Evolutionary conservation across 2,888 invertebrate genomes (phyloP).

Genomic region (Ashinkailepas kermadecensis): DNA sequence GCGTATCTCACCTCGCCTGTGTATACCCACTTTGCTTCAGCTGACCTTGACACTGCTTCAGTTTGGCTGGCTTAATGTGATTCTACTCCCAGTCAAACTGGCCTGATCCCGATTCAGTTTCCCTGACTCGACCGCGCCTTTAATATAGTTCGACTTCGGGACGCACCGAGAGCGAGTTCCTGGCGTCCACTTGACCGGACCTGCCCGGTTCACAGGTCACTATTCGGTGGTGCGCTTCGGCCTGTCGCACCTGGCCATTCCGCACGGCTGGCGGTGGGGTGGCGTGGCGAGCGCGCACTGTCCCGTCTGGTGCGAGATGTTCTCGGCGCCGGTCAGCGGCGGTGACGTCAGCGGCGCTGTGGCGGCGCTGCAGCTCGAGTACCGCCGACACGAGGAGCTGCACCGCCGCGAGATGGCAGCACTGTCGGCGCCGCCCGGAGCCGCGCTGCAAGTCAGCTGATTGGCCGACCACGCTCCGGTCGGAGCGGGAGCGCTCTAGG

Average conservation of each 20-base stretch:
- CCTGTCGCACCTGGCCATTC: constrained; percentile 66
- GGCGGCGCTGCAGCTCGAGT: background rate
- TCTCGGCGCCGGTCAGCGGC: background rate
- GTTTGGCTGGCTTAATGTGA: too few species aligned
- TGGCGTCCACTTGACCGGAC: background rate
- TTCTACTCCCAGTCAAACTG: too few species aligned
- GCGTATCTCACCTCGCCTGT: too few species aligned
- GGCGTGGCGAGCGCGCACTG: constrained; percentile 65
- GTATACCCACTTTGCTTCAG: too few species aligned
- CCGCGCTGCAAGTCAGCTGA: background rate
- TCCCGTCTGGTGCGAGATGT: constrained; percentile 66
- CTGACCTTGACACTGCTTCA: too few species aligned
- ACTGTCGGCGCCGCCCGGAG: background rate
- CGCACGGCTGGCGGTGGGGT: constrained; percentile 76
- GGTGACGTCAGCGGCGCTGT: background rate
- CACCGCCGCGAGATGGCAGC: constrained; percentile 7
- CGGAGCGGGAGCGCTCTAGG: background rate
- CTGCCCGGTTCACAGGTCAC: constrained; percentile 36
- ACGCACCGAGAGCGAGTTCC: too few species aligned
- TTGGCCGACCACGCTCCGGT: background rate
- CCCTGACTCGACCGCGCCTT: too few species aligned
- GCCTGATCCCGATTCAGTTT: too few species aligned
- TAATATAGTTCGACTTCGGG: too few species aligned
- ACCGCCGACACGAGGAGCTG: background rate
- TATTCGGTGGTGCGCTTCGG: constrained; percentile 59